Evolutionary conservation across 2,888 invertebrate species (phyloP), one percentile per base, ranked within the genome.

Genomic region (Eupithecia subumbrata): DNA sequence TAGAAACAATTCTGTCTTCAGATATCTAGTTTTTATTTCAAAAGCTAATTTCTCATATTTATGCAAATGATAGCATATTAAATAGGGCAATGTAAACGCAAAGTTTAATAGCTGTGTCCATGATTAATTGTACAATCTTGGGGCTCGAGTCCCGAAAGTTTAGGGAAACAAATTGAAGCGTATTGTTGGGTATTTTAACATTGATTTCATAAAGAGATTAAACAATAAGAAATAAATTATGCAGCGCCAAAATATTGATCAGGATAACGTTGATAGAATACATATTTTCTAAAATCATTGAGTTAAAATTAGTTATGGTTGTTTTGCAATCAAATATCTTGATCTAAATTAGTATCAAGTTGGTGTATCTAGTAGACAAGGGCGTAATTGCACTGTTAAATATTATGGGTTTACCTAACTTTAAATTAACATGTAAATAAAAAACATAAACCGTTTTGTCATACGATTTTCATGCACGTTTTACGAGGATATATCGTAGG

Each of bases 11-110:
- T 43, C 16, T 25, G 43, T 43, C n/a, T 74, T 43, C 25, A 60
- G 48, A 60, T 56, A 72, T 30, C 30, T 68, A 8, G 14, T 60
- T 72, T 56, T 43, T 73, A 72, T 72, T 67, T 67, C 52, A 34
- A 68, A 68, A 60, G 68, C 72, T 60, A 40, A 16, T 45, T 69
- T 63, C 45, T 48, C 69, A 63, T 73, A 73, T 67, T 30, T 69
- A 68, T 43, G 30, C 43, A 30, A 43, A 69, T 60, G 30, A 60
- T 45, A 67, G 52, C 52, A 25, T 71, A 72, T 52, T 52, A 52
- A 72, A 68, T 43, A 43, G 67, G 25, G 12, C 25, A 68, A 43
- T 12, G 43, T n/a, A 43, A 25, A 40, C 7, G 22, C 22, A 56
- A 43, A 68, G 14, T 67, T 43, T 43, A n/a, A 14, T 67, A 12